Base-by-base conservation (phyloP, 2,888 invertebrate species). In the Limenitis camilla region DNA sequence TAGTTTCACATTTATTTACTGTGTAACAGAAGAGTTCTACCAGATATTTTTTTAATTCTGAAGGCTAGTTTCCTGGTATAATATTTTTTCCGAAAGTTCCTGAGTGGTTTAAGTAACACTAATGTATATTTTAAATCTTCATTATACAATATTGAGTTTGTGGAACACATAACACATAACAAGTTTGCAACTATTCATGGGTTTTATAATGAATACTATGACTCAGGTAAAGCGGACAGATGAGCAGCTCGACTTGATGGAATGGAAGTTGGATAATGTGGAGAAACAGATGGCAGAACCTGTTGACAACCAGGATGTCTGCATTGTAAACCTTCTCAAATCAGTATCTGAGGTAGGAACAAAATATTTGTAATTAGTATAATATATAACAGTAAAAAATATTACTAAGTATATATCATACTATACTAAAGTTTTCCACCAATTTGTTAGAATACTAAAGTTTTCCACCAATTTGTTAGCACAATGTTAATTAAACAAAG, bases 161-260 rank as follows among this genome's bases (percentile, higher is more conserved):
- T n/a, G n/a, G n/a, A n/a, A n/a, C n/a, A n/a, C n/a, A n/a, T n/a
- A n/a, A n/a, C n/a, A n/a, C n/a, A n/a, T n/a, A n/a, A n/a, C n/a
- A n/a, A n/a, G n/a, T n/a, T n/a, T n/a, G n/a, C 1, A 31, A 10
- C 2, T 35, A 7, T 6, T 10, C 8, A 7, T 6, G 10, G 2
- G 10, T 44, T 10, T n/a, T 36, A 29, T 36, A 29, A 8, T 19
- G 3, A 19, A 19, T 19, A 2, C 19, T 19, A 19, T 19, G 19
- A 19, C n/a, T n/a, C 60, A 94, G 94, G 93, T 93, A 63, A 91
- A 92, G 66, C 89, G 89, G 64, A 92, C 94, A 19, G 93, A 93
- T 59, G 90, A 91, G 61, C 91, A 92, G 71, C 81, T 94, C 46
- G 92, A 92, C 63, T 88, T 91, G 67, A 90, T 94, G 76, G 92